Evolutionary conservation across 2,797 vertebrate species (phyloP).

Genomic region (Pelobates cultripes): DNA sequence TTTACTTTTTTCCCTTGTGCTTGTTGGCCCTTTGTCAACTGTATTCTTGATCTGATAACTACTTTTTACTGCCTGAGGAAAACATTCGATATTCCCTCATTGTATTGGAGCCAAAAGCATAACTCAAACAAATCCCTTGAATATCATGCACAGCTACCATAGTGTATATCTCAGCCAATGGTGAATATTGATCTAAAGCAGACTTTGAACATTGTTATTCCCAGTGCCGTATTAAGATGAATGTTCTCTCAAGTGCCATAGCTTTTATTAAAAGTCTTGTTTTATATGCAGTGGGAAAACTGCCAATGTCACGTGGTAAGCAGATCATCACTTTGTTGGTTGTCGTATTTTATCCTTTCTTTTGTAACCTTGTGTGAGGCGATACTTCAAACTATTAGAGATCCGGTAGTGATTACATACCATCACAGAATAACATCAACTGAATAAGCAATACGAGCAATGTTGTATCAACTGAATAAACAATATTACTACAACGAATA

Average conservation of each 20-base stretch:
- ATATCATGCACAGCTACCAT: conserved; percentile 38
- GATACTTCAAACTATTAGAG: too few relatives aligned
- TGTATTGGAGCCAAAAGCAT: conserved; percentile 31
- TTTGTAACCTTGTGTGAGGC: too few relatives aligned
- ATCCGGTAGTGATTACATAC: too few relatives aligned
- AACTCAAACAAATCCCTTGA: conserved; percentile 37
- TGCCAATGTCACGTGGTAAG: too few relatives aligned
- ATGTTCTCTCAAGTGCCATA: neutral
- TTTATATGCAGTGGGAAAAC: neutral
- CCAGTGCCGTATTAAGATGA: neutral
- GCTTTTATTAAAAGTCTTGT: neutral
- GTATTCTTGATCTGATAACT: conserved; percentile 42
- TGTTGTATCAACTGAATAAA: too few relatives aligned
- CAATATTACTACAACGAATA: too few relatives aligned
- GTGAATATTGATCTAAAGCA: conserved; percentile 32
- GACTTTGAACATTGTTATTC: conserved; percentile 4
- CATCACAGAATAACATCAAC: too few relatives aligned
- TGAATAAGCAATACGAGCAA: too few relatives aligned
- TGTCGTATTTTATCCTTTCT: too few relatives aligned
- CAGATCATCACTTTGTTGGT: too few relatives aligned
- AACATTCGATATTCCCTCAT: conserved; percentile 39
- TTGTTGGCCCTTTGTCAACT: conserved; percentile 19
- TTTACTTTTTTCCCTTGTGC: conserved; percentile 2
- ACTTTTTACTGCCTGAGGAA: conserved; percentile 24
- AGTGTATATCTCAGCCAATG: conserved; percentile 19